Evolutionary conservation across 2,888 invertebrate genomes (phyloP), one percentile per base, ranked within the genome.

Genomic region (Stenurella melanura): DNA sequence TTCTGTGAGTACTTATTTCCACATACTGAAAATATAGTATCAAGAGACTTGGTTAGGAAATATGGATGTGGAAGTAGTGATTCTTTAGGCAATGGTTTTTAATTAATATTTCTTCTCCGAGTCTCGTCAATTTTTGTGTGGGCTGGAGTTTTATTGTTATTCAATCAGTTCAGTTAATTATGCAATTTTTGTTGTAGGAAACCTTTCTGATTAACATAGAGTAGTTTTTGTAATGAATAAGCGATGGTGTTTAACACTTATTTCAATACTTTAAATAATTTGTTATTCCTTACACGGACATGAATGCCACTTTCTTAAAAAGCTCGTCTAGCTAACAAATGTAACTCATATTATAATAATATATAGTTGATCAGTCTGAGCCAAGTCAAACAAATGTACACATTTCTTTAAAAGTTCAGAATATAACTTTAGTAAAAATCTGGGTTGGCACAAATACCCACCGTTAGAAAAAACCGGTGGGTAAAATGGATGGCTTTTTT

Each of bases 61-160:
- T n/a, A n/a, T n/a, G n/a, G n/a, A n/a, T n/a, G n/a, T n/a, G n/a
- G n/a, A n/a, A n/a, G n/a, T n/a, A n/a, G n/a, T n/a, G n/a, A n/a
- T n/a, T n/a, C n/a, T n/a, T n/a, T n/a, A n/a, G n/a, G n/a, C n/a
- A n/a, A n/a, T n/a, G n/a, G n/a, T n/a, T n/a, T 81, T 81, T 82
- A 82, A 84, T 84, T 82, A 83, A 80, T 80, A 81, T 78, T 78
- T 77, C 75, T 79, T 80, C 77, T 69, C 78, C 63, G 71, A 66
- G 26, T 67, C 58, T 21, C 10, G 74, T 64, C 73, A 66, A 66
- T 75, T 74, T 72, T 34, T 66, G 81, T 74, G 80, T 78, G 79
- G 79, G 79, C 75, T 79, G 75, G 68, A 66, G 77, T 81, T 75
- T 81, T 80, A 74, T 69, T 80, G 76, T 76, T 78, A 73, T 78